Evolutionary conservation across 1,140 invertebrate genomes (phyloP), one percentile per base, ranked within the genome.

Genomic region (Zaprionus davidi): DNA sequence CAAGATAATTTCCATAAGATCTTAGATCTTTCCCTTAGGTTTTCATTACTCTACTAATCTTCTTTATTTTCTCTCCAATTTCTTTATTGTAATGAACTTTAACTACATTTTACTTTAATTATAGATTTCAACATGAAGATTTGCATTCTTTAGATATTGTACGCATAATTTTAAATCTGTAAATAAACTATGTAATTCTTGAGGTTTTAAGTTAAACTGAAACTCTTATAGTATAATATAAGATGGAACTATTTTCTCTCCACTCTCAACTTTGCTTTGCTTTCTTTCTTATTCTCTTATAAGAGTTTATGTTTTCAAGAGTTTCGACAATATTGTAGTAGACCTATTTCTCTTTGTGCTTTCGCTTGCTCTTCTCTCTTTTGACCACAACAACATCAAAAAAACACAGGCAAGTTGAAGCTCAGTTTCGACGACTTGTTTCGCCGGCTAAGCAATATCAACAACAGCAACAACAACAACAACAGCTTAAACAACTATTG

Each of bases 361-460:
- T 24, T 69, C 17, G 58, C 53, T 44, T 31, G 9, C 17, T 13
- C 57, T 59, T 20, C 15, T 20, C 49, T 38, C 72, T 53, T 36
- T 31, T 66, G 36, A 49, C 68, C 24, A 60, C 65, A 56, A 56
- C 28, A 68, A 71, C 65, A 56, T 31, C 36, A 69, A 71, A 73
- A 73, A 24, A 31, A 60, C 22, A 66, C 31, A n/a, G 13, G 13
- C 1, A 46, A 34, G 49, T 65, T 63, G 38, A 65, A 78, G 60
- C 76, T 66, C 36, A 75, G 72, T 69, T 77, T 68, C 9, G 65
- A 73, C 81, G 60, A 79, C 81, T 83, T 82, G 77, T 71, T 83
- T 46, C 49, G 81, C 77, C 81, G 78, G 77, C 68, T 70, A 81
- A 78, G 63, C 78, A 56, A 17, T 26, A 66, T 36, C 31, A 57